These are phyloP conservation scores for Eudyptes chrysolophus DNA, from an alignment of 2,113 vertebrate species.

Conservation along the genomic window DNA sequence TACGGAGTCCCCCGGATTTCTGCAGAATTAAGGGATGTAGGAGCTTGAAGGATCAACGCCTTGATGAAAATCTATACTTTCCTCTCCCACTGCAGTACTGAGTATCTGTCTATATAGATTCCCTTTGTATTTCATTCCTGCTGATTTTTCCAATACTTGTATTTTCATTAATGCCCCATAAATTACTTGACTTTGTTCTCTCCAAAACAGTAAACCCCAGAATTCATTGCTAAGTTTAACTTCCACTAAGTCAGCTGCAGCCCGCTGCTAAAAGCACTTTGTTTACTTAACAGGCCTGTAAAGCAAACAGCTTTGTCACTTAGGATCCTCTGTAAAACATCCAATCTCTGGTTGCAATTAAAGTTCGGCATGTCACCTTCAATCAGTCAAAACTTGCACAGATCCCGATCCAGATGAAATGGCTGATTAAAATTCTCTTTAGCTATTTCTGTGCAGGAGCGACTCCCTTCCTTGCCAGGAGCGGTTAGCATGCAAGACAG, in stretches of 20 bases:
- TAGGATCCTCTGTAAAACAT: not conserved
- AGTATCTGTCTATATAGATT: not conserved
- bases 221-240: not conserved
- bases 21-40: not conserved
- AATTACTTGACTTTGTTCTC: not conserved
- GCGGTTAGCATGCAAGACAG: fast-evolving
- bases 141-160: not conserved
- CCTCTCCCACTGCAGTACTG: not conserved
- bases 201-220: not conserved
- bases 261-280: not conserved
- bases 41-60: not conserved
- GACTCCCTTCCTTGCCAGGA: not conserved
- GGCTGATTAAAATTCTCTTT: not conserved
- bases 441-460: not conserved
- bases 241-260: not conserved
- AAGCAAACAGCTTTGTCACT: conserved; percentile 6
- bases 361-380: not conserved
- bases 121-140: not conserved
- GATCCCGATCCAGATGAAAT: not conserved
- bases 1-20: not conserved
- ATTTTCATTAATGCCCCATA: not conserved
- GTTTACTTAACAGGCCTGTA: not conserved
- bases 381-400: not conserved
- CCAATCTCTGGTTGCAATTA: not conserved
- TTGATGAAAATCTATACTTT: not conserved